phyloP scores from a whole-genome alignment of 2,113 vertebrate genomes.

The Hylia prasina region DNA sequence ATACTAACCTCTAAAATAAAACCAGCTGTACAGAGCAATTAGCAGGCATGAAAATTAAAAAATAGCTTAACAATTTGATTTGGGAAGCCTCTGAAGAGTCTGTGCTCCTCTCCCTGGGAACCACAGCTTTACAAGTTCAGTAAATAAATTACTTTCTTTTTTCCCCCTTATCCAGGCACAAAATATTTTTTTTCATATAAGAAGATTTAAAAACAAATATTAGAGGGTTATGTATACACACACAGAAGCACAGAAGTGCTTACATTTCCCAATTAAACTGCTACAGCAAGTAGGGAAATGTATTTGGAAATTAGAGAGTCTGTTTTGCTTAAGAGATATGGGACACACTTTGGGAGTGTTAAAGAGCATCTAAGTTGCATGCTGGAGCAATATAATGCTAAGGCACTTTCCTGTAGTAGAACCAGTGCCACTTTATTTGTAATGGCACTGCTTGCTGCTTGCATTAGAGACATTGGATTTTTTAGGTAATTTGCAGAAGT shows the following conservation, averaged over 20 bases:
- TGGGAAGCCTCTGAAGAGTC: background rate
- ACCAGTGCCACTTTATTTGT: background rate
- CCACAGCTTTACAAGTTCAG: background rate
- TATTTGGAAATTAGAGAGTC: background rate
- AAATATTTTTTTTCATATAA: background rate
- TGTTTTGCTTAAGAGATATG: background rate
- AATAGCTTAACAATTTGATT: background rate
- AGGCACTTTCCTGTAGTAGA: background rate
- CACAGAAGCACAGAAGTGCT: background rate
- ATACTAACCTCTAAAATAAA: conserved; percentile 17
- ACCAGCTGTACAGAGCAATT: background rate
- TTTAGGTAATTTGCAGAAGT: background rate
- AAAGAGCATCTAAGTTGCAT: background rate
- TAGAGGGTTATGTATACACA: background rate
- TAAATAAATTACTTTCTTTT: background rate
- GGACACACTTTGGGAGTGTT: background rate
- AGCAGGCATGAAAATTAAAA: background rate
- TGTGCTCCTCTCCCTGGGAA: background rate
- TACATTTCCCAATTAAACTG: background rate
- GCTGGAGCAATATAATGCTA: background rate
- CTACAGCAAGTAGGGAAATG: background rate
- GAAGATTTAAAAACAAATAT: background rate
- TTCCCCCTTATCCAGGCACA: background rate
- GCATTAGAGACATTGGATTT: background rate
- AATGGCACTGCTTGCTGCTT: background rate